phyloP scores from a whole-genome alignment of 2,888 invertebrate species.

The Synergus gifuensis region DNA sequence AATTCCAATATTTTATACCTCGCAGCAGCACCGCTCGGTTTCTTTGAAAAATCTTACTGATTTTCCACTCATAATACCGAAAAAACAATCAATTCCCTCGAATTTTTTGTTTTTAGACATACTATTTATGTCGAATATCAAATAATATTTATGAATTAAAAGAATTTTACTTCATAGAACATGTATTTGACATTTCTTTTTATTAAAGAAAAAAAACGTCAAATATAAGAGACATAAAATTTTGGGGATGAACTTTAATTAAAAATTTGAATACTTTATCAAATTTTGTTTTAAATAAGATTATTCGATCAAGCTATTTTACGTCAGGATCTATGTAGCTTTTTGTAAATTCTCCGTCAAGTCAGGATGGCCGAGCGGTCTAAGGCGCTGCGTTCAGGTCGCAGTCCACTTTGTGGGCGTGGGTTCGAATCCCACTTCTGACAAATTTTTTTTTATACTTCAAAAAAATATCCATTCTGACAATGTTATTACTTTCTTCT shows the following conservation, averaged over 20 bases:
- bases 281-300: not conserved
- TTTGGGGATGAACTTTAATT: not conserved
- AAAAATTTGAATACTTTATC: not conserved
- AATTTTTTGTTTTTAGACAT: not conserved
- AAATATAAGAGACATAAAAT: not conserved
- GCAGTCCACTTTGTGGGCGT: conserved; percentile 89
- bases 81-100: not conserved
- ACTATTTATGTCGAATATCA: not conserved
- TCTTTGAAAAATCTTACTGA: not conserved
- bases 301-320: not conserved
- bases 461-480: not conserved
- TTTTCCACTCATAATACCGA: not conserved
- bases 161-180: not conserved
- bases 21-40: not conserved
- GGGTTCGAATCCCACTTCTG: conserved; percentile 92
- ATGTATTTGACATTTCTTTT: not conserved
- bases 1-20: not conserved
- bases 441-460: conserved; percentile 78
- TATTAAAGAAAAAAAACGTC: not conserved
- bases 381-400: conserved; percentile 91
- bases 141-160: not conserved
- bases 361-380: conserved; percentile 95
- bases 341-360: not conserved
- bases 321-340: not conserved
- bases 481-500: not conserved